Conservation (phyloP, 2,888 invertebrate genomes). For the Caenorhabditis sp. region DNA sequence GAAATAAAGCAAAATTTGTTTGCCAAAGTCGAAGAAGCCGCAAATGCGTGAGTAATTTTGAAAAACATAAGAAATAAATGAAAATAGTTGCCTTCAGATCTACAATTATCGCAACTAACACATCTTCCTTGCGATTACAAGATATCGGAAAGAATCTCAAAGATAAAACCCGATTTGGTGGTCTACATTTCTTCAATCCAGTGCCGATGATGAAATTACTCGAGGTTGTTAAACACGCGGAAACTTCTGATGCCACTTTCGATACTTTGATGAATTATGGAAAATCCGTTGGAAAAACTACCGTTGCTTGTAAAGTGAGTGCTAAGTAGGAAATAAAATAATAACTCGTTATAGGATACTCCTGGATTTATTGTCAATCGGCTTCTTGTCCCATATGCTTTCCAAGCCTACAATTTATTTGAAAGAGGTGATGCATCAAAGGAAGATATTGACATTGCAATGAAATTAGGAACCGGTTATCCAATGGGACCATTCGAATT, state of each 20-base stretch:
- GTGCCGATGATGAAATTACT: conserved; percentile 88
- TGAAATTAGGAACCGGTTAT: conserved; percentile 87
- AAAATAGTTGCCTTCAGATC: conserved; percentile 62
- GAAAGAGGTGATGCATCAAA: conserved; percentile 72
- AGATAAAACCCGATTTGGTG: conserved; percentile 79
- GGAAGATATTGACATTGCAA: conserved; percentile 84
- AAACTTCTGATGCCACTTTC: conserved; percentile 83
- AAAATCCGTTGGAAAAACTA: conserved; percentile 82
- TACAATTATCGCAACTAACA: conserved; percentile 86
- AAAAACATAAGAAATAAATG: neutral
- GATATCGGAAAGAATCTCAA: conserved; percentile 82
- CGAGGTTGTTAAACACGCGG: conserved; percentile 80
- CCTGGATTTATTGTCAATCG: conserved; percentile 93
- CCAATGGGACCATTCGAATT: conserved; percentile 91
- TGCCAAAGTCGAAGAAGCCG: conserved; percentile 77
- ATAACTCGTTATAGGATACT: conserved; percentile 77
- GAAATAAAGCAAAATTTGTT: conserved; percentile 82
- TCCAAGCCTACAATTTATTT: conserved; percentile 82
- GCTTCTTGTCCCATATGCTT: conserved; percentile 83
- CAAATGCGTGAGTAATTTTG: conserved; percentile 3
- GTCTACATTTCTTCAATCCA: conserved; percentile 90
- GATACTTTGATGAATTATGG: conserved; percentile 81
- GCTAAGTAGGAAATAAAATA: neutral
- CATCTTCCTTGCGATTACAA: conserved; percentile 84
- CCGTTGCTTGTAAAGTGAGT: conserved; percentile 81